Conservation (phyloP, 2,888 invertebrate species). For the Drosophila cyrtoloma region DNA sequence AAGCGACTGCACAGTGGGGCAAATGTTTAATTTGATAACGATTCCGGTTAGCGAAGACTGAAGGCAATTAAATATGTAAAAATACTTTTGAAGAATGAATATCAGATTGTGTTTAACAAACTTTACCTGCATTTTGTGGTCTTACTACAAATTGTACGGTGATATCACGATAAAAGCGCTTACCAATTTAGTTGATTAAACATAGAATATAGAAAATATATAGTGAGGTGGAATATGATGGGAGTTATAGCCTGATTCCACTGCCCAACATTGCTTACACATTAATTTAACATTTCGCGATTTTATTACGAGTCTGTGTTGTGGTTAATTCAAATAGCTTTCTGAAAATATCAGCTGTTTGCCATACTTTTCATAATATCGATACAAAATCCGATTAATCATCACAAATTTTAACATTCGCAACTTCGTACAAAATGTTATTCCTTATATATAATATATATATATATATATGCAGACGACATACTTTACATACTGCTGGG, state of each 20-base stretch:
- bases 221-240: background rate
- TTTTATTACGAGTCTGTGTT: background rate
- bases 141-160: too few species aligned
- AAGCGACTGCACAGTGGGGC: conserved; percentile 32
- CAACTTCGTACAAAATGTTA: background rate
- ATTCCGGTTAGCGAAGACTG: background rate
- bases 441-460: too few species aligned
- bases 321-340: background rate
- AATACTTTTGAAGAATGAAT: background rate
- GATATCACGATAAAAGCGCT: background rate
- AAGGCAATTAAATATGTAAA: background rate
- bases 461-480: background rate
- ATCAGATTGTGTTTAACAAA: background rate
- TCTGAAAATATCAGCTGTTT: background rate
- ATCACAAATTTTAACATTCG: background rate
- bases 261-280: background rate
- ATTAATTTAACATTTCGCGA: background rate
- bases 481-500: background rate
- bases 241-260: background rate
- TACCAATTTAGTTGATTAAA: background rate
- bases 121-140: background rate
- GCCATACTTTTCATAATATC: background rate
- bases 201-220: background rate
- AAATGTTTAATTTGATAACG: background rate
- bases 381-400: background rate